Percentiles rank a stretch among this genome's conserved stretches.
Conservation (phyloP, 1,140 invertebrate genomes). For the Cotesia chilonis region DNA sequence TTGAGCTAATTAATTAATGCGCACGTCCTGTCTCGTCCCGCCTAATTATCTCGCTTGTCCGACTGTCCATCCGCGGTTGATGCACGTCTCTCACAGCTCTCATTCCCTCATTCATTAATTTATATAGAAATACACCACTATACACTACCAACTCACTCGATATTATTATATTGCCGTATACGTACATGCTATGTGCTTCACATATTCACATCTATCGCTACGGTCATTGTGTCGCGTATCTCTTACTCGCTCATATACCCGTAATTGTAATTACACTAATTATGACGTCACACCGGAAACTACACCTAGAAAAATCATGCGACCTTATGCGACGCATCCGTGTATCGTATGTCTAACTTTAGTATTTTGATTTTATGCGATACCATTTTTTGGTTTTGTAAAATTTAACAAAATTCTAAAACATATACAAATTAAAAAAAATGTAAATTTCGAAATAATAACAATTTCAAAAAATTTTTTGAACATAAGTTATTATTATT, state of each 20-base stretch:
- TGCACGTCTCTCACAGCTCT: slow-evolving; percentile 45
- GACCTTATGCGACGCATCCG: slow-evolving; percentile 26
- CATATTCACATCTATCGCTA: background rate
- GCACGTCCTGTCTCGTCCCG: slow-evolving; percentile 65
- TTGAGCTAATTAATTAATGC: slow-evolving; percentile 67
- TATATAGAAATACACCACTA: slow-evolving; percentile 16
- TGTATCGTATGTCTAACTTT: background rate
- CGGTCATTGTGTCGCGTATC: slow-evolving; percentile 4
- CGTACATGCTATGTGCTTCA: background rate
- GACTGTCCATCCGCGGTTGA: slow-evolving; percentile 50
- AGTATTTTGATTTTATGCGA: slow-evolving; percentile 5
- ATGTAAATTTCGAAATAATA: no score
- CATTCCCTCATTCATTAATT: slow-evolving; percentile 26
- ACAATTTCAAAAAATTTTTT: no score
- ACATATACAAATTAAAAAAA: no score
- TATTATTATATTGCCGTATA: background rate
- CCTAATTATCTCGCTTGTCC: slow-evolving; percentile 65
- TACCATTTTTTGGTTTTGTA: background rate
- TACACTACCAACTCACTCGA: slow-evolving; percentile 11
- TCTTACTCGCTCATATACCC: slow-evolving; percentile 39
- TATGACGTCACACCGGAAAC: slow-evolving; percentile 64
- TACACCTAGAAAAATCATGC: slow-evolving; percentile 63
- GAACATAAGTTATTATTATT: no score
- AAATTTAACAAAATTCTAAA: no score
- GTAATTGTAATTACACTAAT: slow-evolving; percentile 65